Base-by-base conservation (phyloP, 1,140 invertebrate genomes). In the Danaus melanippus region DNA sequence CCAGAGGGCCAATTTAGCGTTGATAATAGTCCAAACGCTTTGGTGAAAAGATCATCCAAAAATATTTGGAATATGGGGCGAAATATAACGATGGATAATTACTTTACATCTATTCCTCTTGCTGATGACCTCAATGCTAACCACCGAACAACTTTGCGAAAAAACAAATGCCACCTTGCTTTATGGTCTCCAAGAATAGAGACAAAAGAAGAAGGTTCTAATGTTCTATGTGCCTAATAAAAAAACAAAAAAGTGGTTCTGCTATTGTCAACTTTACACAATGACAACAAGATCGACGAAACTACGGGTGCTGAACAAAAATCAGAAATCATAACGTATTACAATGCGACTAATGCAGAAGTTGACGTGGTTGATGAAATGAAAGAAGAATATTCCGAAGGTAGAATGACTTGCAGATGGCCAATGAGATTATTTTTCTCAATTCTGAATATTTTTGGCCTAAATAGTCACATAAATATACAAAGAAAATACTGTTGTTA, bases 391-490 rank as follows among this genome's bases (percentile, higher is more conserved):
- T 32, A 32, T 32, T 32, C 21, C 21, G 5, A 3, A 32, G 21
- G 21, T 32, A 32, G 21, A 32, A 32, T 63, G 49, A 63, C 53
- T 55, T 47, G 60, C 42, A 56, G 56, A 55, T 61, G 53, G 54
- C 51, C 48, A 51, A 62, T 62, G 40, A 50, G 48, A 49, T 58
- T 54, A 49, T 55, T 62, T 63, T 63, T 63, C 44, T 59, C 52
- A 52, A 58, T 63, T 2, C 4, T 63, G 48, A 58, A 63, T 53
- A 56, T 59, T 56, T 40, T 50, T 0, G 21, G 7, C 21, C 2
- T 32, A 32, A 32, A 32, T 4, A 32, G 21, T 32, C 21, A 32
- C 2, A 32, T 32, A n/a, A 32, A 32, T 32, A 4, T 7, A 32
- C 6, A 32, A 32, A 32, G 21, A 32, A 32, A 32, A 63, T 53